phyloP scores from a whole-genome alignment of 2,113 vertebrate genomes.

The mouse (Mus musculus) region DNA sequence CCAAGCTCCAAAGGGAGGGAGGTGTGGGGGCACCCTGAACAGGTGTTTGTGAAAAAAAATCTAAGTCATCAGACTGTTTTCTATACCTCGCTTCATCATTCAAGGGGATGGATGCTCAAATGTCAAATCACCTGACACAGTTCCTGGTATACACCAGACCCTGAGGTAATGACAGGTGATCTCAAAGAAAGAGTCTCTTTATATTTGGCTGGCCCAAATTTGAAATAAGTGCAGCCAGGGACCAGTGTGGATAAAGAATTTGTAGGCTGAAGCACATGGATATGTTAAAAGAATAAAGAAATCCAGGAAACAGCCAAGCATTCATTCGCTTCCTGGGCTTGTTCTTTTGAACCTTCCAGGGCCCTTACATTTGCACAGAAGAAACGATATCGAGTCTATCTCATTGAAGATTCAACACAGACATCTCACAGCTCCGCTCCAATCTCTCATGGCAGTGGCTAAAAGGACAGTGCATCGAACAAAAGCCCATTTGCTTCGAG shows the following conservation, averaged over 20 bases:
- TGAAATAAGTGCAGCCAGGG: neutral
- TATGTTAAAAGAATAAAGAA: neutral
- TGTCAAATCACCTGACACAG: neutral
- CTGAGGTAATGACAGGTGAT: slow-evolving; percentile 31
- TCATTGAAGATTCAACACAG: slow-evolving; percentile 30
- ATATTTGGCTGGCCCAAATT: slow-evolving; percentile 12
- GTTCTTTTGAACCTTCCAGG: slow-evolving; percentile 31
- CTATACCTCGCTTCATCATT: neutral
- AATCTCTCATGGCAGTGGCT: neutral
- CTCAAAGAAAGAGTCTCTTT: neutral
- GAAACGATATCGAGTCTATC: slow-evolving; percentile 6
- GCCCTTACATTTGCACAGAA: neutral
- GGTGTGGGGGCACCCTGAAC: neutral
- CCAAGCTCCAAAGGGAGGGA: slow-evolving; percentile 6
- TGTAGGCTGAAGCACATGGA: neutral
- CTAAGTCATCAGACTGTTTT: neutral
- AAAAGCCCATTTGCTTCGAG: slow-evolving; percentile 35
- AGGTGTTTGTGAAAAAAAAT: slow-evolving; percentile 21
- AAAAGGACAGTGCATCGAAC: neutral
- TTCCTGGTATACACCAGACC: neutral
- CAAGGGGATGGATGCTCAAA: neutral
- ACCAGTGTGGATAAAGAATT: neutral
- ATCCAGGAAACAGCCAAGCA: slow-evolving; percentile 8
- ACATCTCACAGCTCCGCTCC: slow-evolving; percentile 19
- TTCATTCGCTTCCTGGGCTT: slow-evolving; percentile 34